A percentile compares a stretch with the other conserved stretches of the same genome.
Evolutionary conservation across 2,888 invertebrate genomes (phyloP).

Genomic region (Scaptomyza cyrtandrae): DNA sequence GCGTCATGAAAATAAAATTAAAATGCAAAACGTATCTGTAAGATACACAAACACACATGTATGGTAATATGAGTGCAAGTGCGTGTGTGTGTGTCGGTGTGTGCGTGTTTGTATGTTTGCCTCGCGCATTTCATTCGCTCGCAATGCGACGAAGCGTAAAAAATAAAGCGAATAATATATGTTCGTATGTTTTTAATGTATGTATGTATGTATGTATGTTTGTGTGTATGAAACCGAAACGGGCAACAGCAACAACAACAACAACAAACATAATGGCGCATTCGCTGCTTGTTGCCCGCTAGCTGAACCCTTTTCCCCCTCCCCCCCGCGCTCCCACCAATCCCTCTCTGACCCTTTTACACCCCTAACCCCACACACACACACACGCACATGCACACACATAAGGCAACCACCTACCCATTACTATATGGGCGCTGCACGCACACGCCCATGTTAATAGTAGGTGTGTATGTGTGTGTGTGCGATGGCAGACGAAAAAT

Average conservation of each 20-base stretch:
- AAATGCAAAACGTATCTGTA: slow-evolving; percentile 73
- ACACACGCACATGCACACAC: not conserved
- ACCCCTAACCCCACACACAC: not conserved
- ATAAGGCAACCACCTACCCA: slow-evolving; percentile 44
- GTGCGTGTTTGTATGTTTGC: slow-evolving; percentile 30
- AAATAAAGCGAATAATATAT: slow-evolving; percentile 78
- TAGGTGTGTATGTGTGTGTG: slow-evolving; percentile 14
- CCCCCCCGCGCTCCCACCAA: too few species aligned
- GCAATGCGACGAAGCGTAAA: slow-evolving; percentile 77
- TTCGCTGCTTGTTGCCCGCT: slow-evolving; percentile 53
- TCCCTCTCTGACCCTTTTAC: not conserved
- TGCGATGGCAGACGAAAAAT: slow-evolving; percentile 58
- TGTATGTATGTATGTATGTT: slow-evolving; percentile 1
- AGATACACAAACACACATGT: slow-evolving; percentile 43
- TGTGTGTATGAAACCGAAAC: slow-evolving; percentile 47
- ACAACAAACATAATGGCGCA: slow-evolving; percentile 72
- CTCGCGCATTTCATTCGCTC: slow-evolving; percentile 77
- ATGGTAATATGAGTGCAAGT: slow-evolving; percentile 41
- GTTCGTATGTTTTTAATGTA: slow-evolving; percentile 5
- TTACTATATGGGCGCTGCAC: slow-evolving; percentile 61
- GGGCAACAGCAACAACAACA: slow-evolving; percentile 32
- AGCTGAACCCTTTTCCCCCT: not conserved
- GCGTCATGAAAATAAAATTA: slow-evolving; percentile 72
- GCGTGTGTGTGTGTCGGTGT: slow-evolving; percentile 6
- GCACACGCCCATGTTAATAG: slow-evolving; percentile 67